These are phyloP conservation scores for Caenorhabditis elegans DNA, from an alignment of 1,140 invertebrate species.

Conservation along the genomic window WBcel235 BX284605.5:8650001-8650500, in stretches of 20 bases:
- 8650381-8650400: too few species aligned
- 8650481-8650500: neutral
- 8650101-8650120: neutral
- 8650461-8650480: neutral
- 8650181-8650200: neutral
- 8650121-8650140: neutral
- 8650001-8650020: constrained; percentile 13
- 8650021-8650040: neutral
- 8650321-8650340: constrained; percentile 6
- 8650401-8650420: neutral
- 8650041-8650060: neutral
- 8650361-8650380: neutral
- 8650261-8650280: too few species aligned
- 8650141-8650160: neutral
- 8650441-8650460: neutral
- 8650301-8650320: neutral
- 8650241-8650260: too few species aligned
- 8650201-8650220: neutral
- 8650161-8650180: neutral
- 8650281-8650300: too few species aligned
- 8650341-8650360: constrained; percentile 3
- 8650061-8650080: neutral
- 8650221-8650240: too few species aligned
- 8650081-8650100: neutral
- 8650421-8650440: too few species aligned